A percentile compares a stretch with the other conserved stretches of the same genome.
Evolutionary conservation across 1,140 invertebrate species (phyloP).

Genomic region (Ephestia elutella): DNA sequence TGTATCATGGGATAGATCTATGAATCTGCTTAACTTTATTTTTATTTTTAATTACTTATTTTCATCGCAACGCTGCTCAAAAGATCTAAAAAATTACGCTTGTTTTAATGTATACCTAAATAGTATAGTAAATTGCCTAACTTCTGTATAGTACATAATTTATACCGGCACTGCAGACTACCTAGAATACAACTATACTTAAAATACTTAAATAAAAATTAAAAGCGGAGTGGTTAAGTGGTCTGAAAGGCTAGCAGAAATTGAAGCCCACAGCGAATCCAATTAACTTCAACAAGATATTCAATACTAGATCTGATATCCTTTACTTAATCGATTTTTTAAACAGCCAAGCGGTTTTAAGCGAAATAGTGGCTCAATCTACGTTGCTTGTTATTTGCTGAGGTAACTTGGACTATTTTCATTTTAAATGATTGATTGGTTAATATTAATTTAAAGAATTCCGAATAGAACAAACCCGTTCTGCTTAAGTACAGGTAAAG

Average conservation of each 20-base stretch:
- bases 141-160: neutral
- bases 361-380: no score
- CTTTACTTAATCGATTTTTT: constrained; percentile 37
- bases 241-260: constrained; percentile 29
- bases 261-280: constrained; percentile 50
- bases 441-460: no score
- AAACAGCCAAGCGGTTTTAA: neutral
- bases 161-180: constrained; percentile 18
- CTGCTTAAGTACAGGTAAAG: neutral
- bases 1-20: no score
- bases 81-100: no score
- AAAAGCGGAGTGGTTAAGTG: constrained; percentile 39
- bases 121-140: no score
- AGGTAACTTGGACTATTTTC: no score
- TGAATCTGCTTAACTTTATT: no score
- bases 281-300: constrained; percentile 54
- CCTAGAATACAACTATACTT: constrained; percentile 16
- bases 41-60: no score
- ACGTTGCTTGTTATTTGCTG: no score
- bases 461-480: no score
- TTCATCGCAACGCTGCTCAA: no score
- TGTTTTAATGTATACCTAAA: neutral
- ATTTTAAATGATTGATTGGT: no score
- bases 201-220: constrained; percentile 47
- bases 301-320: constrained; percentile 39